phyloP scores from a whole-genome alignment of 2,113 vertebrate genomes.

The Rattus rattus region DNA sequence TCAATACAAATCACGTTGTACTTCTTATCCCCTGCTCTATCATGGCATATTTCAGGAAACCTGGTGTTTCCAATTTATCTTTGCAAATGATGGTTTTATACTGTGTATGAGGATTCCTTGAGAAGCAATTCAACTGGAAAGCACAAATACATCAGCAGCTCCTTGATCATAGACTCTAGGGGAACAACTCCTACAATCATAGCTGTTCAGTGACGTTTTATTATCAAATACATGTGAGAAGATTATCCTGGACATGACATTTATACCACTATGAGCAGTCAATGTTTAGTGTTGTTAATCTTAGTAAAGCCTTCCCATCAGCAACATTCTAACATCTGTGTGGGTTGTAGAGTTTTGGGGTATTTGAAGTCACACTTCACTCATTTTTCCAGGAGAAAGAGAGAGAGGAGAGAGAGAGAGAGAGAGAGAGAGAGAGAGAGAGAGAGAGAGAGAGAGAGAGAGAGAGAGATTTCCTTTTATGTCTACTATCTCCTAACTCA shows the following conservation, averaged over 20 bases:
- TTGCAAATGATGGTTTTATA: constrained; percentile 90
- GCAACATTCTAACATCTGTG: constrained; percentile 1
- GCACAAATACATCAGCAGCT: constrained; percentile 85
- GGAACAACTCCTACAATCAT: constrained; percentile 36
- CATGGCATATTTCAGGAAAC: constrained; percentile 93
- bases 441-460: not conserved
- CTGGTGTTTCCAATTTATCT: constrained; percentile 91
- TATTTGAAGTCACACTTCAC: not conserved
- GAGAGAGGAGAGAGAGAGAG: not conserved
- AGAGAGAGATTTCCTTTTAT: not conserved
- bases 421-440: not conserved
- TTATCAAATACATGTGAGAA: constrained; percentile 61
- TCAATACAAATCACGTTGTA: constrained; percentile 92
- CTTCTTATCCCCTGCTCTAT: constrained; percentile 82
- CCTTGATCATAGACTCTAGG: not conserved
- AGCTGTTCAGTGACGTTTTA: not conserved
- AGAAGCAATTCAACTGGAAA: constrained; percentile 90
- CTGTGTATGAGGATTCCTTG: not conserved
- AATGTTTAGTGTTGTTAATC: constrained; percentile 63
- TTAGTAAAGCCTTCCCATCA: not conserved
- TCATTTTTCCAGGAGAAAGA: not conserved
- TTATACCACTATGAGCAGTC: constrained; percentile 84
- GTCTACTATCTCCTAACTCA: not conserved
- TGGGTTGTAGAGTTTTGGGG: not conserved
- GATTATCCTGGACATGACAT: constrained; percentile 71